A percentile compares a stretch with the other conserved stretches of the same genome.
Evolutionary conservation across 2,888 invertebrate species (phyloP).

Genomic region (Euzetes globulus): DNA sequence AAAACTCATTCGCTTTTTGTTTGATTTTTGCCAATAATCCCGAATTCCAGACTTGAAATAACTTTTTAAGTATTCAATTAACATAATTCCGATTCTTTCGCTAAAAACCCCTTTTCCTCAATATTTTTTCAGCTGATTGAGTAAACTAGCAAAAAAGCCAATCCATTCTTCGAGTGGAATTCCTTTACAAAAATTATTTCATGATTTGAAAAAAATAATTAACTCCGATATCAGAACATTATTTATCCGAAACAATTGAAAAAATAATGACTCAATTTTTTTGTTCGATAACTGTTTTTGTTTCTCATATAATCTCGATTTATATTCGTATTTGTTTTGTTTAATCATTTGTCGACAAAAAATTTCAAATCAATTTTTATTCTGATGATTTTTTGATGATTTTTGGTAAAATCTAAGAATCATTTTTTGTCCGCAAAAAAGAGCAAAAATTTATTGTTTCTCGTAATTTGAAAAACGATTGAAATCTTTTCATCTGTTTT

Average conservation of each 20-base stretch:
- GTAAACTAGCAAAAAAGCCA: neutral
- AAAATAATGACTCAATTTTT: constrained; percentile 1
- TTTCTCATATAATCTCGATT: no score
- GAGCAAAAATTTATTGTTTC: no score
- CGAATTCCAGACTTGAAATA: neutral
- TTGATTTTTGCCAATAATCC: neutral
- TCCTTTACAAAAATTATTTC: neutral
- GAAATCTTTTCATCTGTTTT: no score
- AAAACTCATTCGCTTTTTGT: neutral
- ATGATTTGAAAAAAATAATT: neutral
- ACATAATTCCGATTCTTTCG: neutral
- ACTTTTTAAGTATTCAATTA: constrained; percentile 13
- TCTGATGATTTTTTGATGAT: no score
- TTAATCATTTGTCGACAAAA: no score
- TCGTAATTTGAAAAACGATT: no score
- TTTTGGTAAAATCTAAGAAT: no score
- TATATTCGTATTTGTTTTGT: no score
- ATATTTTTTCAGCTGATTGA: neutral
- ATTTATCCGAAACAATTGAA: neutral
- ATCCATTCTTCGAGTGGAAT: neutral
- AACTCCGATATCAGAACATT: neutral
- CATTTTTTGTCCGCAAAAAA: no score
- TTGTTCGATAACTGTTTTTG: no score
- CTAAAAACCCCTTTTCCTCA: constrained; percentile 9
- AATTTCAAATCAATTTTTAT: no score